Conservation (phyloP, 2,797 vertebrate genomes). For the Eutrigla gurnardus region DNA sequence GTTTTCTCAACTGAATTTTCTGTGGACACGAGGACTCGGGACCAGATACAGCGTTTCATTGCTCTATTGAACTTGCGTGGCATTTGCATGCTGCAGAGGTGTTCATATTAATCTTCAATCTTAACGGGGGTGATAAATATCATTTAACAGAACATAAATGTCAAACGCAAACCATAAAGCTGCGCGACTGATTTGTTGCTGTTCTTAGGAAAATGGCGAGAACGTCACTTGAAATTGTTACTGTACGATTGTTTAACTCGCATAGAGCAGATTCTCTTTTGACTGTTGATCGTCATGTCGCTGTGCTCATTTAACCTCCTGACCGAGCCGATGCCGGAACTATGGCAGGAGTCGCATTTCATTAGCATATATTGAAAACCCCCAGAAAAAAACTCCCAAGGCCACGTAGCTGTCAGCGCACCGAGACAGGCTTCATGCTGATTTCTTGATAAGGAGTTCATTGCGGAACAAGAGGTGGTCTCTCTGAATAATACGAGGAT, state of each 20-base stretch:
- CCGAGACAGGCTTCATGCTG: slow-evolving; percentile 51
- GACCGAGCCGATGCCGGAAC: slow-evolving; percentile 16
- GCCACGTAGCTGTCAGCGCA: slow-evolving; percentile 19
- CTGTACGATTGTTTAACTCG: slow-evolving; percentile 22
- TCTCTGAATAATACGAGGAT: slow-evolving; percentile 25
- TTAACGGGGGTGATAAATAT: slow-evolving; percentile 45
- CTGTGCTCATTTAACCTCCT: slow-evolving; percentile 7
- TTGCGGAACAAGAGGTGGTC: slow-evolving; percentile 25
- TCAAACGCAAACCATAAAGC: slow-evolving; percentile 51
- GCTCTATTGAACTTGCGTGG: slow-evolving; percentile 7
- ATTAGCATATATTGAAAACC: slow-evolving; percentile 50
- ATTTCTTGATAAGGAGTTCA: slow-evolving; percentile 60
- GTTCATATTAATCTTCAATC: slow-evolving; percentile 40
- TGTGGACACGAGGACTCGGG: neutral
- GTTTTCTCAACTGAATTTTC: neutral
- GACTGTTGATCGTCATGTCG: slow-evolving; percentile 38
- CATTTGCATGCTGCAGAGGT: slow-evolving; percentile 43
- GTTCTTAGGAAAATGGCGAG: slow-evolving; percentile 43
- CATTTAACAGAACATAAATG: slow-evolving; percentile 59
- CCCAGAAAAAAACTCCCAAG: slow-evolving; percentile 9
- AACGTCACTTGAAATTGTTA: slow-evolving; percentile 42
- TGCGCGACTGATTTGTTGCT: slow-evolving; percentile 33
- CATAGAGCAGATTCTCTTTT: slow-evolving; percentile 3
- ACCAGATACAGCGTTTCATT: slow-evolving; percentile 18
- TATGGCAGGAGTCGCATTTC: slow-evolving; percentile 28